A percentile compares a stretch with the other conserved stretches of the same genome.
Evolutionary conservation across 2,888 invertebrate genomes (phyloP).

Genomic region (Xestia rhomboidea): DNA sequence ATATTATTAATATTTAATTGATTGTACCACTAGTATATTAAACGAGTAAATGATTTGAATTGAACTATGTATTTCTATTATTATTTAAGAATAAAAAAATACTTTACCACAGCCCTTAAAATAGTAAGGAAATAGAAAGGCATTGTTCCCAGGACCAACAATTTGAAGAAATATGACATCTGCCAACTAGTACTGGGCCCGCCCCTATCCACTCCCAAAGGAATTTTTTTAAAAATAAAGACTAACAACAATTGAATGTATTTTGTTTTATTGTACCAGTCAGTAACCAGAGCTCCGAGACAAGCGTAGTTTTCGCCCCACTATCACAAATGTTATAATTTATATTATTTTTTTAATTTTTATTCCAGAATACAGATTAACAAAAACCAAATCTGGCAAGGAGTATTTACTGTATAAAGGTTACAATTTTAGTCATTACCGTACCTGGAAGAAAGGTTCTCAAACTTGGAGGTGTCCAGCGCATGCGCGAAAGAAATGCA

Average conservation of each 20-base stretch:
- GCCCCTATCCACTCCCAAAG: background rate
- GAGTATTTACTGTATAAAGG: background rate
- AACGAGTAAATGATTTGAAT: background rate
- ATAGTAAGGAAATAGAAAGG: background rate
- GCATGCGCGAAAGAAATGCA: constrained; percentile 14
- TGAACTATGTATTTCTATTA: background rate
- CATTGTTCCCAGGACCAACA: background rate
- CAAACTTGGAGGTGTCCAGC: constrained; percentile 45
- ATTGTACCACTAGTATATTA: background rate
- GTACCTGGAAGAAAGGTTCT: constrained; percentile 1
- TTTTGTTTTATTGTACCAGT: background rate
- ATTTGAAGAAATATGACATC: background rate
- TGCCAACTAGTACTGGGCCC: background rate
- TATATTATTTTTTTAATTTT: background rate
- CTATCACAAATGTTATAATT: background rate
- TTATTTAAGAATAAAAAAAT: background rate
- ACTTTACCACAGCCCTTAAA: background rate
- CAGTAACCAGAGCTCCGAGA: background rate
- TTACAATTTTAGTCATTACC: background rate
- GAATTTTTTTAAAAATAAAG: background rate
- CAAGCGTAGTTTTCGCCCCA: background rate
- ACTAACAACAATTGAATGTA: background rate
- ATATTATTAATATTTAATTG: background rate
- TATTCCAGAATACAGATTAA: background rate
- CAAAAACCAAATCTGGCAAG: background rate